A percentile compares a stretch with the other conserved stretches of the same genome.
phyloP scores from a whole-genome alignment of 2,888 invertebrate genomes.

The Drosophila mayaguana region DNA sequence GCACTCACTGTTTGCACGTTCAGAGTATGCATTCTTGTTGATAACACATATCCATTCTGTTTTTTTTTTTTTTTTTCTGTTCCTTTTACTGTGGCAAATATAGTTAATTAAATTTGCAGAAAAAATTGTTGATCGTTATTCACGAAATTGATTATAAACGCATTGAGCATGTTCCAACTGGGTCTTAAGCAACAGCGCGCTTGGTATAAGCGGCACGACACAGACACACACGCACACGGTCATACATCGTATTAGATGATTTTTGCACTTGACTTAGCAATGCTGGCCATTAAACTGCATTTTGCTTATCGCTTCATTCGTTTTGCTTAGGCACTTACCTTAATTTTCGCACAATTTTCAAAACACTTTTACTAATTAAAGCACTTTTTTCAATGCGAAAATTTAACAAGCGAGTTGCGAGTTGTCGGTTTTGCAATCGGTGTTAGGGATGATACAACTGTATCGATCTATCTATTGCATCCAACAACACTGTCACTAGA shows the following conservation, averaged over 20 bases:
- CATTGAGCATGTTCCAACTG: constrained; percentile 48
- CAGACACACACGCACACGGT: constrained; percentile 41
- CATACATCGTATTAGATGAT: constrained; percentile 47
- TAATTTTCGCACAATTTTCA: constrained; percentile 66
- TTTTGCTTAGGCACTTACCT: constrained; percentile 49
- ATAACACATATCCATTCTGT: constrained; percentile 2
- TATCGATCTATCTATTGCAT: constrained; percentile 46
- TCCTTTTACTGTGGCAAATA: not conserved
- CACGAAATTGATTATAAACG: constrained; percentile 21
- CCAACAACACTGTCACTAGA: constrained; percentile 20
- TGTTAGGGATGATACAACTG: constrained; percentile 48
- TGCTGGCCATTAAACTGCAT: constrained; percentile 19
- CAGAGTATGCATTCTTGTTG: constrained; percentile 3
- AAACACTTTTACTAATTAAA: constrained; percentile 68
- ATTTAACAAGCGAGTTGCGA: constrained; percentile 64
- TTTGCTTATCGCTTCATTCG: constrained; percentile 15
- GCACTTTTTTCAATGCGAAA: constrained; percentile 66
- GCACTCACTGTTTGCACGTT: constrained; percentile 35
- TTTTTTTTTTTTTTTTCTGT: not conserved
- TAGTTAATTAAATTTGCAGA: not conserved
- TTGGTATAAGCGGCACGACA: constrained; percentile 61
- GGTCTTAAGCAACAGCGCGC: constrained; percentile 64
- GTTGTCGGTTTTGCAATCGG: constrained; percentile 65
- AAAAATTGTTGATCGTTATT: constrained; percentile 9
- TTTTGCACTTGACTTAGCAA: constrained; percentile 49